phyloP scores from a whole-genome alignment of 2,888 invertebrate species.

The Pasiphila rectangulata region DNA sequence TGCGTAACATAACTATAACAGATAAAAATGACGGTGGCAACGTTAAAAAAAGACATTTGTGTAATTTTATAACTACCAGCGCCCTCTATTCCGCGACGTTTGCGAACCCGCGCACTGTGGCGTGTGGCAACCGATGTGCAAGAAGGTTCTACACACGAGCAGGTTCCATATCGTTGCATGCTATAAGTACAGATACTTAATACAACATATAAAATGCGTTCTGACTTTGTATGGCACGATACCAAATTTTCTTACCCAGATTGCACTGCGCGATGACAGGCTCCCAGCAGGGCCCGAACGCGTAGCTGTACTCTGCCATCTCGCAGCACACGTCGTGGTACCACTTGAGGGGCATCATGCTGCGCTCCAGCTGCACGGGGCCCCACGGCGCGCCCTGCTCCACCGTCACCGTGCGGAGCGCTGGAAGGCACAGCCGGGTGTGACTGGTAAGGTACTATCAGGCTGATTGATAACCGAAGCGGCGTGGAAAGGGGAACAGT shows the following conservation, averaged over 20 bases:
- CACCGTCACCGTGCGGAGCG: constrained; percentile 87
- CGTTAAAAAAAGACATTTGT: too few relatives aligned
- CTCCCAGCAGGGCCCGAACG: constrained; percentile 99
- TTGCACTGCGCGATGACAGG: constrained; percentile 96
- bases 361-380: constrained; percentile 89
- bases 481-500: neutral
- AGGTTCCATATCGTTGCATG: too few relatives aligned
- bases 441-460: too few relatives aligned
- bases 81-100: too few relatives aligned
- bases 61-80: too few relatives aligned
- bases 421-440: constrained; percentile 51
- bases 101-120: too few relatives aligned
- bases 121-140: too few relatives aligned
- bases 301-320: constrained; percentile 92
- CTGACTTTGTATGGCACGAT: too few relatives aligned
- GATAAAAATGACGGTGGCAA: neutral
- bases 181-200: too few relatives aligned
- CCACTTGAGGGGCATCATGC: constrained; percentile 97
- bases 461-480: too few relatives aligned
- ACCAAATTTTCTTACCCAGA: constrained; percentile 82
- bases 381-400: constrained; percentile 94
- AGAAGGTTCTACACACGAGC: too few relatives aligned
- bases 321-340: constrained; percentile 99
- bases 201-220: too few relatives aligned
- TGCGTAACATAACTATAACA: neutral